A percentile compares a stretch with the other conserved stretches of the same genome.
These are phyloP conservation scores for Nemurella pictetii DNA, from an alignment of 2,888 invertebrate genomes.

Conservation along the genomic window DNA sequence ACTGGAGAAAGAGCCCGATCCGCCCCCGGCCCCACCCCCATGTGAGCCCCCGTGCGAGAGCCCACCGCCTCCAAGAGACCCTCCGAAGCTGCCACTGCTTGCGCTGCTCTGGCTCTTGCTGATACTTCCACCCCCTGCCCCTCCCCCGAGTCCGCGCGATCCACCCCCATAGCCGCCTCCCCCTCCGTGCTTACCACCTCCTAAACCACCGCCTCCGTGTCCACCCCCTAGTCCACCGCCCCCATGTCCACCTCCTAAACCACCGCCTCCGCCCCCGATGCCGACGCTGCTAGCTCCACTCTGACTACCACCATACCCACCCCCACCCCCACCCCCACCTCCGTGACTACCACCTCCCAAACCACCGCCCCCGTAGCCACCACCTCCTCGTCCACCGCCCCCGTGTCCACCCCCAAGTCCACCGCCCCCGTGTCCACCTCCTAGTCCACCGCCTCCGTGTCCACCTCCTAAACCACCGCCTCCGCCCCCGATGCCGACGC, in stretches of 20 bases:
- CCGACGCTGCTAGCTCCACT: not conserved
- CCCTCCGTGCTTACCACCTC: not conserved
- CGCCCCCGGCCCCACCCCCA: not conserved
- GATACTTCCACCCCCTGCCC: not conserved
- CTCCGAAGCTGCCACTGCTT: slow-evolving; percentile 3
- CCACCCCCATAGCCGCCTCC: not conserved
- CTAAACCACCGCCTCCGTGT: not conserved
- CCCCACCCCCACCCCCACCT: not conserved
- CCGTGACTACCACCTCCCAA: not conserved
- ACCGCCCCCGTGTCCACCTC: not conserved
- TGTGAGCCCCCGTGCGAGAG: not conserved
- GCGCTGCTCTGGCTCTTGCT: not conserved
- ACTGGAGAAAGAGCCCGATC: not conserved
- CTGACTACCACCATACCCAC: not conserved
- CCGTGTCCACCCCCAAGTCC: not conserved
- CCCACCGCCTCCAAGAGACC: not conserved
- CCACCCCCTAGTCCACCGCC: not conserved
- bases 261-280: not conserved
- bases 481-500: not conserved
- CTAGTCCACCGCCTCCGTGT: not conserved
- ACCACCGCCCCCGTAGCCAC: not conserved
- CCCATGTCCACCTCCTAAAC: not conserved
- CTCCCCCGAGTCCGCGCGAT: not conserved
- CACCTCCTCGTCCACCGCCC: not conserved
- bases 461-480: not conserved